These are phyloP conservation scores for Panorpa germanica DNA, from an alignment of 2,888 invertebrate species.

Conservation along the genomic window DNA sequence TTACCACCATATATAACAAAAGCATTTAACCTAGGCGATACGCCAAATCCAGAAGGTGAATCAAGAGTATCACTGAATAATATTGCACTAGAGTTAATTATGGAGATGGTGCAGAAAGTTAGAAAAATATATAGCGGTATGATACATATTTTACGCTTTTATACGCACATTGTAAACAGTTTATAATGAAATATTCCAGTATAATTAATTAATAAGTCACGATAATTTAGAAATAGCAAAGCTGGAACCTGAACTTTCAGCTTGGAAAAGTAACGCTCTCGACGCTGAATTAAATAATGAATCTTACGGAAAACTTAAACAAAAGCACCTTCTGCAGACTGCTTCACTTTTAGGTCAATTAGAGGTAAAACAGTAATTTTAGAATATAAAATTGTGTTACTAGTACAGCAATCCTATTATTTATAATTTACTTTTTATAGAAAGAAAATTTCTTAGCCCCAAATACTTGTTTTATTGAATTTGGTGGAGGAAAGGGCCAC, in stretches of 20 bases:
- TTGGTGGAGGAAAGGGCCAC: constrained; percentile 82
- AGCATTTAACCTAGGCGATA: constrained; percentile 27
- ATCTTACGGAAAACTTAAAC: constrained; percentile 38
- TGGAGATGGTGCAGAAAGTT: constrained; percentile 23
- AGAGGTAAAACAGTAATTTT: too few relatives aligned
- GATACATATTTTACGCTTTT: constrained; percentile 14
- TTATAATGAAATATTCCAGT: background rate
- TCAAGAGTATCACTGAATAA: constrained; percentile 18
- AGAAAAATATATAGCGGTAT: constrained; percentile 26
- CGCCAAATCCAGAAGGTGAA: constrained; percentile 16
- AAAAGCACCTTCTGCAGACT: constrained; percentile 60
- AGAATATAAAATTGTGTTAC: too few relatives aligned
- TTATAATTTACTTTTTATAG: too few relatives aligned
- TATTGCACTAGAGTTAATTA: constrained; percentile 19
- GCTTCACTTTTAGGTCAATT: constrained; percentile 56
- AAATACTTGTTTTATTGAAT: constrained; percentile 59
- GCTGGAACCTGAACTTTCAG: constrained; percentile 10
- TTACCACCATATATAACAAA: constrained; percentile 31
- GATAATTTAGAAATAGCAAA: background rate
- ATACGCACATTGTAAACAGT: background rate
- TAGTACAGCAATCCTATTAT: too few relatives aligned
- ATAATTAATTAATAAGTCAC: background rate
- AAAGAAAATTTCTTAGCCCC: constrained; percentile 34
- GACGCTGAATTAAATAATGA: constrained; percentile 28
- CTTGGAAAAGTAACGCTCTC: constrained; percentile 19